These are phyloP conservation scores for Apodemus speciosus DNA, from an alignment of 2,113 vertebrate species.

Conservation along the genomic window DNA sequence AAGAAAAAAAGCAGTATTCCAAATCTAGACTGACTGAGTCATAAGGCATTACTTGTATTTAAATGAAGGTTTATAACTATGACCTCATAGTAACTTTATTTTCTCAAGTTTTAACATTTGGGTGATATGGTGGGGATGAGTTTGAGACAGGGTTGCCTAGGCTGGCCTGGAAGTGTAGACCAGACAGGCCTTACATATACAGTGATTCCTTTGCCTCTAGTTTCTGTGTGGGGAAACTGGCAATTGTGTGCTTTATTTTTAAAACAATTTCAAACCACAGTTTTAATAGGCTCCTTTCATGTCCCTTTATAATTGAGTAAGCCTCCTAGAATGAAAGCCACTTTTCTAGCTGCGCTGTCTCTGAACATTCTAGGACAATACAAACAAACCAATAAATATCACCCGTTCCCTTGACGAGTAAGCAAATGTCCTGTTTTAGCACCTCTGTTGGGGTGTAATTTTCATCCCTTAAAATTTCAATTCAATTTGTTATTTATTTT, in stretches of 20 bases:
- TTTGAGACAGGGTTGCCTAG: neutral
- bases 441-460: neutral
- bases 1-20: neutral
- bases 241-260: neutral
- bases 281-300: neutral
- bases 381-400: neutral
- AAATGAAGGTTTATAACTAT: constrained; percentile 20
- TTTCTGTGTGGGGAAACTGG: neutral
- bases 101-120: neutral
- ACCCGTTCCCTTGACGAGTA: constrained; percentile 32
- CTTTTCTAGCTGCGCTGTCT: neutral
- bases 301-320: neutral
- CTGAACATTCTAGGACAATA: neutral
- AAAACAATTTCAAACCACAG: neutral
- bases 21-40: constrained; percentile 7
- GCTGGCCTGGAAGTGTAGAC: neutral
- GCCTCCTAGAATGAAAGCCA: neutral
- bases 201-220: neutral
- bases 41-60: constrained; percentile 2
- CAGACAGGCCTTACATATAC: neutral
- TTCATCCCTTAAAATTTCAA: neutral
- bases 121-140: too few species aligned
- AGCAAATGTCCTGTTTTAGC: neutral
- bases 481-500: neutral
- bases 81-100: neutral